These are phyloP conservation scores for Ectobius pallidus DNA, from an alignment of 2,888 invertebrate species.

Conservation along the genomic window DNA sequence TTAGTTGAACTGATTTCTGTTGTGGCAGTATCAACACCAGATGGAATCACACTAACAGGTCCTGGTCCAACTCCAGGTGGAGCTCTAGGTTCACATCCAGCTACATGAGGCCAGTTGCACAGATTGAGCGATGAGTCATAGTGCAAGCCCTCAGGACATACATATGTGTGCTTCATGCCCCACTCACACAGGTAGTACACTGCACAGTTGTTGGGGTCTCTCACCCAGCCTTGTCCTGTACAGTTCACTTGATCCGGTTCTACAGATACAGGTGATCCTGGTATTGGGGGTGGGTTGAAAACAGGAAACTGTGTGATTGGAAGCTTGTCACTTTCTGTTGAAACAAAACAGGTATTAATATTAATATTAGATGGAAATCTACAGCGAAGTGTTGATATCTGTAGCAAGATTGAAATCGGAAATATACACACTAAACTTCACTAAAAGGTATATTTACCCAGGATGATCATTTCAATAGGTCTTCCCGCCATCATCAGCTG, in stretches of 20 bases:
- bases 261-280: slow-evolving; percentile 33
- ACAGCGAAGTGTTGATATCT: no score
- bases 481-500: no score
- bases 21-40: no score
- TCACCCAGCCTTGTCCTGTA: slow-evolving; percentile 54
- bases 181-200: slow-evolving; percentile 56
- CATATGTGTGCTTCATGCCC: slow-evolving; percentile 48
- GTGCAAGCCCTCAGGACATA: slow-evolving; percentile 50
- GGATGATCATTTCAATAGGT: no score
- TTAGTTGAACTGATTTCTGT: no score
- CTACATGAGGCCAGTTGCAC: slow-evolving; percentile 51
- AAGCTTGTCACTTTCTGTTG: neutral
- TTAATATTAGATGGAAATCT: no score
- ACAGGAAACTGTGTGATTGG: slow-evolving; percentile 26
- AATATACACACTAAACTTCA: no score
- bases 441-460: no score
- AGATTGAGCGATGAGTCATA: slow-evolving; percentile 49
- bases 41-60: no score
- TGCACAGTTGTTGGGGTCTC: slow-evolving; percentile 55
- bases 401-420: no score
- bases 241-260: slow-evolving; percentile 48
- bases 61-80: neutral
- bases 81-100: slow-evolving; percentile 44
- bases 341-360: neutral
- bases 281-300: slow-evolving; percentile 32